Base-by-base conservation (phyloP, 2,113 vertebrate genomes). In the Stictonetta naevosa region DNA sequence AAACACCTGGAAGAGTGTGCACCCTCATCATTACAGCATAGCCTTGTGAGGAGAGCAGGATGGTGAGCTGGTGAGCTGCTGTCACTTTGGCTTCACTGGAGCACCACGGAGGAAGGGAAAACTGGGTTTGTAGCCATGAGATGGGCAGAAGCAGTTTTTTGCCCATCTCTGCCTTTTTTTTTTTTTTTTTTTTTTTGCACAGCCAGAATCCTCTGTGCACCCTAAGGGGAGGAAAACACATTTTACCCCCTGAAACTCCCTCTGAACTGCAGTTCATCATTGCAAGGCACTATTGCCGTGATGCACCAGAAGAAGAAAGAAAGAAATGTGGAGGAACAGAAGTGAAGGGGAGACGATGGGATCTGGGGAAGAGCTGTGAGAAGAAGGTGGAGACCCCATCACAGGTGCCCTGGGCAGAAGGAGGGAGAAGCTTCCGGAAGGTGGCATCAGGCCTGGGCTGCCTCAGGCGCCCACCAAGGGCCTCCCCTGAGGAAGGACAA, bases 401-500 rank as follows among this genome's bases (percentile, higher is more conserved):
- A 66, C 21, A 63, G 3, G 25, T 4, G 1, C 42, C 29, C 22
- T 18, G 10, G 5, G 22, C 0, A 1, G 33, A 46, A 60, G 19
- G 36, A 2, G 34, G 3, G 40, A 63, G 82, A 95, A 79, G 29
- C 18, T 90, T 79, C 72, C 5, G 11, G 86, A 90, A 79, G 16
- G 38, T 3, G 3, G 36, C 0, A 0, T 14, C 20, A 0, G 2
- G n/a, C 48, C 60, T 6, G 8, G 26, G 48, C 62, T 26, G 60
- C 79, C 62, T 28, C 42, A 42, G 88, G 33, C 15, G 4, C 78
- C 83, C 2, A 7, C 44, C 21, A 4, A 12, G 13, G 29, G 23
- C 66, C 34, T 50, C 10, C 17, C 8, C 40, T 20, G 6, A 2
- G 23, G 33, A 22, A 2, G 23, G 33, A 22, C 17, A 1, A 3